These are phyloP conservation scores for Anarhynchus alexandrinus DNA, from an alignment of 2,113 vertebrate species.

Conservation along the genomic window DNA sequence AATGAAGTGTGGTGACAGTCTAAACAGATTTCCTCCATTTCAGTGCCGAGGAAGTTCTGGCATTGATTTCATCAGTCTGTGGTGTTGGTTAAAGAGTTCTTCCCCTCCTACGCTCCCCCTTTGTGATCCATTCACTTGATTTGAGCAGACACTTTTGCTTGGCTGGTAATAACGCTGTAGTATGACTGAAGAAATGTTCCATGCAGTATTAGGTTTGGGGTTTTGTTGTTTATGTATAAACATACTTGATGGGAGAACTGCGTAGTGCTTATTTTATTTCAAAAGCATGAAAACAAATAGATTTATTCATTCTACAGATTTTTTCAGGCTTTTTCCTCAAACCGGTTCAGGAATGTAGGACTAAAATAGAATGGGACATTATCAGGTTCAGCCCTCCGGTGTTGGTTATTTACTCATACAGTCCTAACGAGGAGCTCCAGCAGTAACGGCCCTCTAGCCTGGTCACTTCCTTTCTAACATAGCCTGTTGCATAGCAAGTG, in stretches of 20 bases:
- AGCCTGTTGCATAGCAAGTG: not conserved
- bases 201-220: not conserved
- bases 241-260: not conserved
- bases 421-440: accelerated
- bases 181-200: not conserved
- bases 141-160: not conserved
- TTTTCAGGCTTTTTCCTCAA: not conserved
- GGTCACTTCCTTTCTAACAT: not conserved
- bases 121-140: not conserved
- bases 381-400: not conserved
- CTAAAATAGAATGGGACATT: not conserved
- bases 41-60: not conserved
- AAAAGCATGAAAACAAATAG: not conserved
- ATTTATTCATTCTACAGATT: not conserved
- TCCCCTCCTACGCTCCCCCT: not conserved
- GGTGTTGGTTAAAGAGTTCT: not conserved
- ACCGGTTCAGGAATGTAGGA: not conserved
- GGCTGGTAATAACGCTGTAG: not conserved
- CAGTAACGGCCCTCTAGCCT: not conserved
- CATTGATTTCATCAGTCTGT: not conserved
- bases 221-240: not conserved
- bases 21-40: not conserved
- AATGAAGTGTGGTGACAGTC: not conserved
- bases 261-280: not conserved
- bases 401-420: not conserved